Evolutionary conservation across 2,113 vertebrate genomes (phyloP), one percentile per base, ranked within the genome.

Genomic region (Calyptomena viridis): DNA sequence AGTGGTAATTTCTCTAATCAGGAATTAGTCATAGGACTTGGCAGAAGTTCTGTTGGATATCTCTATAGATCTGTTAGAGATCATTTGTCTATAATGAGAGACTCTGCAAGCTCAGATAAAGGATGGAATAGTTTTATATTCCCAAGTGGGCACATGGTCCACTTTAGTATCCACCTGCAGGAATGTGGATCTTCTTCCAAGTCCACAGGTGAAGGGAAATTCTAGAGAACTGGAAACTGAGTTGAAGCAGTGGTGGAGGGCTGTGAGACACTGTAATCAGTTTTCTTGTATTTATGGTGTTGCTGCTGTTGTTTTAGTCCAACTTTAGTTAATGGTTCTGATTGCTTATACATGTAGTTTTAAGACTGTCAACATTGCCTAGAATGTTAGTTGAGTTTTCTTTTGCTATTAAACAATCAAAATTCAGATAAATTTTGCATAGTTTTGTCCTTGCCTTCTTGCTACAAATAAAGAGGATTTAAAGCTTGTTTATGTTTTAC

Each of bases 221-320:
- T 49, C 44, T 40, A 22, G 49, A 58, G 55, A 49, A 3, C 15
- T 55, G 22, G 12, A 75, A n/a, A 35, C 4, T 10, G 56, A 44
- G 11, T 5, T 46, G 76, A 39, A 75, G 83, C 5, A 4, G 35
- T 1, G 2, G 9, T 68, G 50, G 24, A 33, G 30, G 21, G n/a
- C 53, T 84, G 2, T 0, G 5, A 60, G 72, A 30, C 1, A 8
- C 30, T 56, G 58, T n/a, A 28, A 50, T 66, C 0, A 0, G 4
- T 62, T 89, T 64, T 71, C 11, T 39, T 63, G 8, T 31, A 19
- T 58, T 74, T 74, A 2, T 46, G 28, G 5, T 52, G 33, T 1
- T 83, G 33, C 53, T 83, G 49, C 44, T 73, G 44, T 39, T 33
- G 39, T 59, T 3, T 52, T 63, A 71, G n/a, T 39, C 3, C 1